Percentiles rank a stretch among this genome's conserved stretches.
phyloP scores from a whole-genome alignment of 2,888 invertebrate genomes.

The Caenorhabditis wallacei region DNA sequence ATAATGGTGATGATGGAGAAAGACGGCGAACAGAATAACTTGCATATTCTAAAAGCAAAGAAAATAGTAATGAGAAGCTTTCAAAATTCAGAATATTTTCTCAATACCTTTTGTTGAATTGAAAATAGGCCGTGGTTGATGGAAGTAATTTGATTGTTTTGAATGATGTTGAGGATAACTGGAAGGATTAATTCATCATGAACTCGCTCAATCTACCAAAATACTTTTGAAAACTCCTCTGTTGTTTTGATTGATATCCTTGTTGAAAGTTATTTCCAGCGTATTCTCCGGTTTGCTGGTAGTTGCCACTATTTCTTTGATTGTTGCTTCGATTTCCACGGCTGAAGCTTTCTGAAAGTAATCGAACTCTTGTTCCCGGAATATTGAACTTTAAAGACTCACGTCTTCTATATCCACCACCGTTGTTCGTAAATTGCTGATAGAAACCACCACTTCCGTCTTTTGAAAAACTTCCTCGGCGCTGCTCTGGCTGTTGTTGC shows the following conservation, averaged over 20 bases:
- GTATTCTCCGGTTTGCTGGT: constrained; percentile 18
- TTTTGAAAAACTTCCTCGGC: constrained; percentile 36
- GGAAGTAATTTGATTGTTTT: constrained; percentile 1
- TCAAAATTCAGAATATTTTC: not conserved
- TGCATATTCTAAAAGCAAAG: not conserved
- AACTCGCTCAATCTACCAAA: not conserved
- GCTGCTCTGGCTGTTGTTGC: constrained; percentile 15
- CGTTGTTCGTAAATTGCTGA: constrained; percentile 13
- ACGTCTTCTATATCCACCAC: constrained; percentile 39
- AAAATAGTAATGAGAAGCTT: too few relatives aligned
- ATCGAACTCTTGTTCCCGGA: not conserved
- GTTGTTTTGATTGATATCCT: constrained; percentile 9
- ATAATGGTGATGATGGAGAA: constrained; percentile 36
- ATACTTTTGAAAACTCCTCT: constrained; percentile 30
- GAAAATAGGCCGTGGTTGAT: constrained; percentile 29
- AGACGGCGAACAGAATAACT: constrained; percentile 25
- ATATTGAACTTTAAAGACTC: not conserved
- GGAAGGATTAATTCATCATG: not conserved
- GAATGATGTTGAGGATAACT: constrained; percentile 22
- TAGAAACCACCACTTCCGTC: constrained; percentile 18
- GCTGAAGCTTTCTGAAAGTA: constrained; percentile 29
- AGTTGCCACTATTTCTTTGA: constrained; percentile 6
- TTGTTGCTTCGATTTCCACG: constrained; percentile 20
- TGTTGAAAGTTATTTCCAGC: constrained; percentile 2
- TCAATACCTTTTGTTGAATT: constrained; percentile 37